phyloP scores from a whole-genome alignment of 2,888 invertebrate species.

The Spisula subtruncata region DNA sequence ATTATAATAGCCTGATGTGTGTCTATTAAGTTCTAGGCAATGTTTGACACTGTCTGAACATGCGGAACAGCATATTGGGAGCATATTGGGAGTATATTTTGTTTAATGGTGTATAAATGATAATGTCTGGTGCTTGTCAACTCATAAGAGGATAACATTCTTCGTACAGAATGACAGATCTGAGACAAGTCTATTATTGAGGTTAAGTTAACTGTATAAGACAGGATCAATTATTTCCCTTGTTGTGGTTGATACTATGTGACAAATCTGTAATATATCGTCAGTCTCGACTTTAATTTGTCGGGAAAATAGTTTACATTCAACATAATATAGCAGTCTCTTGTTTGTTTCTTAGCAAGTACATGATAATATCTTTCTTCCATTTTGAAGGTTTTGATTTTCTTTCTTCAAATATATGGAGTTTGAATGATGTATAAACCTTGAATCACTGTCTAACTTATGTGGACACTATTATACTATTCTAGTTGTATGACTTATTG shows the following conservation, averaged over 20 bases:
- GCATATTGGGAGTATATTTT: not conserved
- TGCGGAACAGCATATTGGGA: not conserved
- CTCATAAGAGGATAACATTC: not conserved
- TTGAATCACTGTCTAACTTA: not conserved
- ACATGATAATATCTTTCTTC: not conserved
- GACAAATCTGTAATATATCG: conserved; percentile 3
- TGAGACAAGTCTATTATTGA: not conserved
- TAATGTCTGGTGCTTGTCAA: not conserved
- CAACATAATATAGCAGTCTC: not conserved
- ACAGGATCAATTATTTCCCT: not conserved
- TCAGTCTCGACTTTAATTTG: too few relatives aligned
- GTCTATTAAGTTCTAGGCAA: not conserved
- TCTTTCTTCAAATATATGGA: not conserved
- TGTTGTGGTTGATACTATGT: not conserved
- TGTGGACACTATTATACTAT: too few relatives aligned
- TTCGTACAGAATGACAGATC: not conserved
- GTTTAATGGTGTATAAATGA: not conserved
- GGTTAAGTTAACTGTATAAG: not conserved
- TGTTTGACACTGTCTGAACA: not conserved
- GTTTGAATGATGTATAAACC: too few relatives aligned
- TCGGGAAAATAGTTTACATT: too few relatives aligned
- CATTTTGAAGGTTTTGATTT: not conserved
- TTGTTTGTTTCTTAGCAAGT: not conserved
- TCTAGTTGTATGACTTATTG: too few relatives aligned
- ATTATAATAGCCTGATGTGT: too few relatives aligned